A percentile compares a stretch with the other conserved stretches of the same genome.
phyloP scores from a whole-genome alignment of 2,113 vertebrate species.

The Camarhynchus parvulus region DNA sequence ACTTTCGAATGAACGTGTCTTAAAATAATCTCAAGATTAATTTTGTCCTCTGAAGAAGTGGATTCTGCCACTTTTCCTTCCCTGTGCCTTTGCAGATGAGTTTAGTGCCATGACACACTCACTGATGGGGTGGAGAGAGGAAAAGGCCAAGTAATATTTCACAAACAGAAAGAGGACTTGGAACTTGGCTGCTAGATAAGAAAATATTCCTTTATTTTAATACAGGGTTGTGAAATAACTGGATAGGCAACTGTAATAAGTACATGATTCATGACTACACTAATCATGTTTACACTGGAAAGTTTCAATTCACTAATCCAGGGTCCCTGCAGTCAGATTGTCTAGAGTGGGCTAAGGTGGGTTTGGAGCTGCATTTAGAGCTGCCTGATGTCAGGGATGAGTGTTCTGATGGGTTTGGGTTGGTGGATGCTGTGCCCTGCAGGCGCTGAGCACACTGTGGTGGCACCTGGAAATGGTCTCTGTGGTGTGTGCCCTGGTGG shows the following conservation, averaged over 20 bases:
- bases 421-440: not conserved
- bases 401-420: not conserved
- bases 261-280: not conserved
- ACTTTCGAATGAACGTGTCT: not conserved
- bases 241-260: not conserved
- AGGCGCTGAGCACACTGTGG: not conserved
- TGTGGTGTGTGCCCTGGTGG: not conserved
- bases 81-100: not conserved
- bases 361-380: not conserved
- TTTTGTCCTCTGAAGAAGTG: not conserved
- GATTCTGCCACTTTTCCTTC: not conserved
- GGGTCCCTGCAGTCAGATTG: not conserved
- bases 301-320: not conserved
- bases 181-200: constrained; percentile 9
- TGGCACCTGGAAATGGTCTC: not conserved
- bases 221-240: constrained; percentile 30
- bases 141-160: not conserved
- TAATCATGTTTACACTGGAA: constrained; percentile 23
- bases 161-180: not conserved
- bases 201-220: constrained; percentile 16
- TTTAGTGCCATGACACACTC: not conserved
- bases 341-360: not conserved
- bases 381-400: not conserved
- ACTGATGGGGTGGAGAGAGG: not conserved
- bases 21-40: not conserved